Conservation (phyloP, 2,113 vertebrate species). For the Odontophorus gujanensis region DNA sequence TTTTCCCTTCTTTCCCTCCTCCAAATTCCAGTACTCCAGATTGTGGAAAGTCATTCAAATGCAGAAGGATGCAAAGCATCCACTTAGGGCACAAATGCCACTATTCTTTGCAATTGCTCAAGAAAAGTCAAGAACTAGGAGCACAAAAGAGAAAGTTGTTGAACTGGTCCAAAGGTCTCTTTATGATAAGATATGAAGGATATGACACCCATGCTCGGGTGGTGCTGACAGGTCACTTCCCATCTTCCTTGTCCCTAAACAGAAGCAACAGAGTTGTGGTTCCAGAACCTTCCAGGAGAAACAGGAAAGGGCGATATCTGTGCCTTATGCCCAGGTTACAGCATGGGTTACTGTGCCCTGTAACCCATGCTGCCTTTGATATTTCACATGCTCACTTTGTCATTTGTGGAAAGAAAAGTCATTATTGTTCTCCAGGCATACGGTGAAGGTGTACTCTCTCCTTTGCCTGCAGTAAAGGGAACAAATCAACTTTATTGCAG, state of each 20-base stretch:
- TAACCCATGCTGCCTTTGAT: background rate
- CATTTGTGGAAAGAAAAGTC: background rate
- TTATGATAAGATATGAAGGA: background rate
- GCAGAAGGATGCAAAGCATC: background rate
- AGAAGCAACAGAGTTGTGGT: fast-evolving
- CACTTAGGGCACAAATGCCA: background rate
- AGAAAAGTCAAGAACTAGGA: background rate
- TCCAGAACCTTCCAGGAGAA: fast-evolving
- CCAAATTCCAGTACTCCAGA: background rate
- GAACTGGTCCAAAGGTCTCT: background rate
- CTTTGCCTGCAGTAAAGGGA: background rate
- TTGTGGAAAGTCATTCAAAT: background rate
- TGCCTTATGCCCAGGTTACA: background rate
- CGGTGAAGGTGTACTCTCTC: background rate
- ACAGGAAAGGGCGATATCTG: fast-evolving
- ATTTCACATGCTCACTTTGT: background rate
- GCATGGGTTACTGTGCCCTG: background rate
- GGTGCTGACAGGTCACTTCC: background rate
- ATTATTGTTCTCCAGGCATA: background rate
- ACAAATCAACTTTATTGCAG: background rate
- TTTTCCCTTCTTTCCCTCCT: background rate
- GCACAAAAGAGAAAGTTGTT: background rate
- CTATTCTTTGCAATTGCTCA: fast-evolving
- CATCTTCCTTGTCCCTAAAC: background rate
- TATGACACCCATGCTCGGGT: background rate